Evolutionary conservation across 2,888 invertebrate species (phyloP), one percentile per base, ranked within the genome.

Genomic region (Hypena proboscidalis): DNA sequence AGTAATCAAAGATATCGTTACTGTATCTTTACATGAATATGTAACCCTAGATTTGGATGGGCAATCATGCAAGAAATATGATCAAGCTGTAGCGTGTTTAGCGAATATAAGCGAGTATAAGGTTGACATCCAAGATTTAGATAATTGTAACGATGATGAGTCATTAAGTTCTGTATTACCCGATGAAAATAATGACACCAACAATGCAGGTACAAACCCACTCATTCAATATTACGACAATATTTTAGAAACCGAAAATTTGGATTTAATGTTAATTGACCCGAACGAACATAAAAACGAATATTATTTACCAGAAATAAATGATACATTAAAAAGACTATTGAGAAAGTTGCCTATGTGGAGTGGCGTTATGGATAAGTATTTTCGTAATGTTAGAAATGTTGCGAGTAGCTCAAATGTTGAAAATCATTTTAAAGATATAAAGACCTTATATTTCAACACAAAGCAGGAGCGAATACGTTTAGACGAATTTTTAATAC

Each of bases 371-470:
- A 39, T 47, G 43, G 9, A 38, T 31, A 38, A 47, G 13, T 43
- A 46, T 52, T 47, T 47, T 32, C 10, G 17, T 23, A 32, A 51
- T 19, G 31, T 15, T 34, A 51, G 15, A 27, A 9, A 9, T 10
- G 30, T 33, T 22, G 32, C n/a, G 5, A 40, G 40, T 32, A 51
- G 46, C 29, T 46, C 50, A 33, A 46, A 46, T 37, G 33, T 42
- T 30, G 41, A 41, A 34, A 51, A 38, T 31, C 41, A 51, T 38
- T 46, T 46, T 8, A 45, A 50, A 34, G 44, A 45, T 36, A 32
- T 37, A 30, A 41, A 38, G 17, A 50, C 41, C 19, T 33, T 46
- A 25, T 38, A 46, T 46, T 46, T 42, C 22, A 42, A 41, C 14
- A 46, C 42, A 29, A 41, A 41, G 20, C 13, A 33, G 13, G 41